These are phyloP conservation scores for Thermophis baileyi DNA, from an alignment of 2,113 vertebrate species.

Conservation along the genomic window DNA sequence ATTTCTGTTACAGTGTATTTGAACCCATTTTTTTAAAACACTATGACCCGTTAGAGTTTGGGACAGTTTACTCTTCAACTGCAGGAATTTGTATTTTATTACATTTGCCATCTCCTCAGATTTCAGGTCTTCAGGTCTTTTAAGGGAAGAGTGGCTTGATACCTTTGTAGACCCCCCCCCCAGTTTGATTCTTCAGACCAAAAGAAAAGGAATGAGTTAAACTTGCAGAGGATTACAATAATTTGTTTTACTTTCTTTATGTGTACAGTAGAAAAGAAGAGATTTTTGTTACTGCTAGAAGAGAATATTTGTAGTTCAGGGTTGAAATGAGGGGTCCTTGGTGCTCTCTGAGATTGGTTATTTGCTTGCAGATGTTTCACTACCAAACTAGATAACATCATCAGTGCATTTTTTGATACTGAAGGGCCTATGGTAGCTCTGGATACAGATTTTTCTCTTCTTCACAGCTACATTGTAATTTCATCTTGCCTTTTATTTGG, in stretches of 20 bases:
- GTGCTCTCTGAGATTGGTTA: neutral
- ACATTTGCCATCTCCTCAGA: neutral
- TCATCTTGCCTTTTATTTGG: neutral
- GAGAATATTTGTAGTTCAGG: neutral
- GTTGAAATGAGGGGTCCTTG: neutral
- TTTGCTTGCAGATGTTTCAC: neutral
- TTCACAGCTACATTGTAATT: neutral
- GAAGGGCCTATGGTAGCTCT: neutral
- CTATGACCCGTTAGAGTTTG: neutral
- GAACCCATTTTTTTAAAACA: neutral
- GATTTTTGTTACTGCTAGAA: neutral
- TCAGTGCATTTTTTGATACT: neutral
- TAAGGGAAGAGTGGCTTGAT: neutral
- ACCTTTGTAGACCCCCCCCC: neutral
- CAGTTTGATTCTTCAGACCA: neutral
- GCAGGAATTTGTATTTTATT: neutral
- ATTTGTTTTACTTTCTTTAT: neutral
- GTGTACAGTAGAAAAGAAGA: neutral
- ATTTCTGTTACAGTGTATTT: neutral
- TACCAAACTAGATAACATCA: neutral
- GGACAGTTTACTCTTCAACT: neutral
- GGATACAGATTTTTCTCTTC: neutral
- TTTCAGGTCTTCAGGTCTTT: neutral
- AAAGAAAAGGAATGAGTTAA: neutral
- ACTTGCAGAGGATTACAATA: neutral